Base-by-base conservation (phyloP, 2,888 invertebrate genomes). In the Caenorhabditis virilis region DNA sequence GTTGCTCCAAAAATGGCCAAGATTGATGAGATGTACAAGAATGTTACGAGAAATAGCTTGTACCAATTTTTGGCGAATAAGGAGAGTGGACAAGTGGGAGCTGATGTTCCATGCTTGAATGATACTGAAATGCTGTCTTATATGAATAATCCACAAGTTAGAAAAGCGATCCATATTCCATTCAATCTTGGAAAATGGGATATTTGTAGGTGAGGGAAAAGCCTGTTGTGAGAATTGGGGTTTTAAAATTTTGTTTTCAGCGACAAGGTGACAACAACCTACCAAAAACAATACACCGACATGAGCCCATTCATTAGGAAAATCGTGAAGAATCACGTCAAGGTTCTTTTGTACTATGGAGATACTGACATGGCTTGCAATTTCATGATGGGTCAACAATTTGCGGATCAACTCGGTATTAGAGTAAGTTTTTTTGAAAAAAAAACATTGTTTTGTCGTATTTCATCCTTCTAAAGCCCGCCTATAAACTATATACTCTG, bases 351-450 rank as follows among this genome's bases (percentile, higher is more conserved):
- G 45, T 81, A 82, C 67, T 81, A 81, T 68, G 81, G 81, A 38
- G 81, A 81, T 52, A 74, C 76, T 49, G 78, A 78, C 52, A 75
- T 74, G 72, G 74, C 73, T 9, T 76, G 74, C 69, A 77, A 77
- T 65, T 82, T 81, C 69, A 71, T 81, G 77, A 78, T 81, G 76
- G 81, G 81, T 51, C 81, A 81, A 45, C 77, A 80, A 35, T 81
- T 81, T 62, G 66, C 72, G 20, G 74, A 77, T 30, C 57, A 64
- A 20, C 70, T 81, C 25, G 81, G 81, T 30, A 45, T 73, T 36
- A 59, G 64, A 30, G 54, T 64, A 41, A 15, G 38, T 52, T 45
- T 15, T 52, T 11, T 26, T 42, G 13, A 11, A 39, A 15, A 11
- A 51, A 23, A n/a, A n/a, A n/a, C n/a, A n/a, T n/a, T n/a, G n/a